phyloP scores from a whole-genome alignment of 2,797 vertebrate species.

The Triplophysa yarkandensis region DNA sequence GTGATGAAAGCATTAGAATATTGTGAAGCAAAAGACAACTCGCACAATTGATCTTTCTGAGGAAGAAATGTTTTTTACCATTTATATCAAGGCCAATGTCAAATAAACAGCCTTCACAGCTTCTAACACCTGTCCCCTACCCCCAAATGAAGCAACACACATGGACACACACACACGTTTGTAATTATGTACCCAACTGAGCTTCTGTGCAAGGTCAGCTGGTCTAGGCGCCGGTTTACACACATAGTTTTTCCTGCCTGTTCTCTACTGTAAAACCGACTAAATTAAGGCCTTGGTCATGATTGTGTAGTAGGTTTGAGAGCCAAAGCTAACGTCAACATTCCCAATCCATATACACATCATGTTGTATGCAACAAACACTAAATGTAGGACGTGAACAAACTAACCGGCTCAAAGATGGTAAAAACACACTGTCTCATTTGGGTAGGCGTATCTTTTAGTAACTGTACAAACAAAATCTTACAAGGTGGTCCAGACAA shows the following conservation, averaged over 20 bases:
- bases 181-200: conserved; percentile 43
- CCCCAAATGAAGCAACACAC: conserved; percentile 9
- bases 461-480: conserved; percentile 1
- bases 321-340: conserved; percentile 35
- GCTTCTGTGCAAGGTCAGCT: conserved; percentile 55
- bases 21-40: conserved; percentile 50
- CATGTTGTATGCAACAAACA: too few species aligned
- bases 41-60: conserved; percentile 56
- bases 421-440: background rate
- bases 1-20: conserved; percentile 57
- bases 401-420: background rate
- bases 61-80: conserved; percentile 48
- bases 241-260: conserved; percentile 24
- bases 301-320: conserved; percentile 47
- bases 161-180: conserved; percentile 24
- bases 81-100: conserved; percentile 61
- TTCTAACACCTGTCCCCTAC: conserved; percentile 24
- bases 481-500: background rate
- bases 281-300: conserved; percentile 46
- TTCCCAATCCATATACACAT: background rate
- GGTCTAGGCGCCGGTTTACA: conserved; percentile 44
- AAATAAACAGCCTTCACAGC: conserved; percentile 57
- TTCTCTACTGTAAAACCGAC: conserved; percentile 44
- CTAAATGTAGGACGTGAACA: too few species aligned
- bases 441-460: background rate